phyloP scores from a whole-genome alignment of 2,113 vertebrate species.

The Orthochromis malagaraziensis region DNA sequence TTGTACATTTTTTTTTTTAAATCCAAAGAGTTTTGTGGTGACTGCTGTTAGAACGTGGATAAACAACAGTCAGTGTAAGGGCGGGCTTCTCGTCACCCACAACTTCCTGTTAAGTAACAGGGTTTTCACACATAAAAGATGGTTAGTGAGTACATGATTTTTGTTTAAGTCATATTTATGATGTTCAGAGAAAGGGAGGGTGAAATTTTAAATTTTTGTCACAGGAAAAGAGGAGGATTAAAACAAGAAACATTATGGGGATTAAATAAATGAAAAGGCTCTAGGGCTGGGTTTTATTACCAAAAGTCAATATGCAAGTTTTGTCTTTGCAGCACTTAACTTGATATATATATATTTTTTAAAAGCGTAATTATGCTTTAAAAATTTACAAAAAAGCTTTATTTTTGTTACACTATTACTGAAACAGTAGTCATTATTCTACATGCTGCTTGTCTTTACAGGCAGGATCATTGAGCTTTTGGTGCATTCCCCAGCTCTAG shows the following conservation, averaged over 20 bases:
- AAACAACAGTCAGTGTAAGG: neutral
- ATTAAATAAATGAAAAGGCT: neutral
- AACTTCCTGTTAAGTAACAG: neutral
- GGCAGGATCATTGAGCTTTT: neutral
- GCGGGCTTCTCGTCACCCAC: neutral
- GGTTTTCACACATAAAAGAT: neutral
- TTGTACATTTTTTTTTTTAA: neutral
- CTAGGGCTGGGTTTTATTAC: conserved; percentile 25
- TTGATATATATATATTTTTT: fast-evolving
- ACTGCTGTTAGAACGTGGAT: neutral
- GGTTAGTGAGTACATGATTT: neutral
- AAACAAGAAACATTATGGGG: neutral
- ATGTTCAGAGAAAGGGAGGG: neutral
- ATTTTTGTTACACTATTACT: neutral
- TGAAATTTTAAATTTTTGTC: neutral
- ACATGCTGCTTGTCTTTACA: neutral
- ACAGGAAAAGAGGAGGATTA: neutral
- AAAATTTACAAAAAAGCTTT: neutral
- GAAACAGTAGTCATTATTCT: neutral
- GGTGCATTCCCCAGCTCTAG: conserved; percentile 24
- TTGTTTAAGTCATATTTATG: neutral
- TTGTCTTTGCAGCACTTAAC: neutral
- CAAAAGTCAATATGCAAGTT: neutral
- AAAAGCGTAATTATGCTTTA: neutral
- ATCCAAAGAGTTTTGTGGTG: neutral